A percentile compares a stretch with the other conserved stretches of the same genome.
These are phyloP conservation scores for Drosophila murphyi DNA, from an alignment of 1,140 invertebrate species.

Conservation along the genomic window DNA sequence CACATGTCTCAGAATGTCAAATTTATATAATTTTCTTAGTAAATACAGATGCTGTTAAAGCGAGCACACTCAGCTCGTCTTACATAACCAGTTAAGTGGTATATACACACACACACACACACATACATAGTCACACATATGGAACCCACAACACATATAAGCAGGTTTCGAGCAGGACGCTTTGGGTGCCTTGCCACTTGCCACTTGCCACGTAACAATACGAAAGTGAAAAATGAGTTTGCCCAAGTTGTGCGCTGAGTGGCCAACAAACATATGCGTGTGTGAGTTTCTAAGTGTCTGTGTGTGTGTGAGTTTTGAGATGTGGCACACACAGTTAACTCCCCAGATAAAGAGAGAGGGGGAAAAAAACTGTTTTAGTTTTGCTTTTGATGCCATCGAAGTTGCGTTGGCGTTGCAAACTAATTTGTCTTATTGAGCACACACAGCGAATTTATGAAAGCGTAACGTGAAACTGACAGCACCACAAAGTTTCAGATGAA, in stretches of 20 bases:
- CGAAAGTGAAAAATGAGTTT: slow-evolving; percentile 80
- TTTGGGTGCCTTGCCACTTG: slow-evolving; percentile 29
- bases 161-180: not conserved
- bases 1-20: slow-evolving; percentile 54
- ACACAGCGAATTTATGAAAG: slow-evolving; percentile 58
- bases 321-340: slow-evolving; percentile 7
- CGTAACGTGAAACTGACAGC: slow-evolving; percentile 45
- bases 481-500: slow-evolving; percentile 35
- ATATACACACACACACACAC: not conserved
- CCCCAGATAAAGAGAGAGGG: not conserved
- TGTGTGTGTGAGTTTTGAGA: slow-evolving; percentile 21
- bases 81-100: slow-evolving; percentile 79
- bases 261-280: slow-evolving; percentile 27
- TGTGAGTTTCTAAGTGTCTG: not conserved
- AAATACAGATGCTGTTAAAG: slow-evolving; percentile 55
- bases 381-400: slow-evolving; percentile 64
- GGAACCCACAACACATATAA: slow-evolving; percentile 25
- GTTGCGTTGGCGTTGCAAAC: slow-evolving; percentile 57
- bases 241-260: slow-evolving; percentile 64
- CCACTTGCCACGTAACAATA: slow-evolving; percentile 64
- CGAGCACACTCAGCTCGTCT: slow-evolving; percentile 43
- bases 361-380: slow-evolving; percentile 59
- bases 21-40: slow-evolving; percentile 50
- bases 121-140: slow-evolving; percentile 27
- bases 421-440: slow-evolving; percentile 75